Evolutionary conservation across 2,888 invertebrate genomes (phyloP).

Genomic region (Ormyrus pomaceus): DNA sequence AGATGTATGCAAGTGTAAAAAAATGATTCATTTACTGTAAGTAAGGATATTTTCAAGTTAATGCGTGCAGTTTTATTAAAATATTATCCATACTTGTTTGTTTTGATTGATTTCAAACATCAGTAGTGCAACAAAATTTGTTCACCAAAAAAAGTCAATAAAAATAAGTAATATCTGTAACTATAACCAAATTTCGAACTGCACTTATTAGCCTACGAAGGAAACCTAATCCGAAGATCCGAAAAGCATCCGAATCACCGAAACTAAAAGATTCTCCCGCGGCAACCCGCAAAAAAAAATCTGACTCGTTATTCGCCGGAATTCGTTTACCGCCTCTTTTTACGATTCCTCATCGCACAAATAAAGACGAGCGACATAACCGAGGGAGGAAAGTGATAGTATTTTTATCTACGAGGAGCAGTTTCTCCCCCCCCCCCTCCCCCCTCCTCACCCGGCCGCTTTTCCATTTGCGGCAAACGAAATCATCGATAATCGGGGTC

Average conservation of each 20-base stretch:
- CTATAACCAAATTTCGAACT: too few species aligned
- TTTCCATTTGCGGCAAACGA: conserved; percentile 66
- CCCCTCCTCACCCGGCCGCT: conserved; percentile 34
- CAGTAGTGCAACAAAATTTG: too few species aligned
- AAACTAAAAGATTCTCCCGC: background rate
- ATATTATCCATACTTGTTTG: too few species aligned
- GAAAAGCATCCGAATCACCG: conserved; percentile 6
- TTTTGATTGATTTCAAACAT: too few species aligned
- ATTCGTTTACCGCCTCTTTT: conserved; percentile 52
- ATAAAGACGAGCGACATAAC: conserved; percentile 37
- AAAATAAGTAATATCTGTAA: too few species aligned
- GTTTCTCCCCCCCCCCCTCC: background rate
- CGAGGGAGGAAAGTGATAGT: conserved; percentile 50
- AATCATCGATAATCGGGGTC: conserved; percentile 68
- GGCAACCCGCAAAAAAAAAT: conserved; percentile 38
- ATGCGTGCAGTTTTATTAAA: too few species aligned
- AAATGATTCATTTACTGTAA: too few species aligned
- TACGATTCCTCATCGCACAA: conserved; percentile 51
- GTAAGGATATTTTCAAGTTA: too few species aligned
- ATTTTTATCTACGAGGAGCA: conserved; percentile 50
- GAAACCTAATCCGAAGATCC: conserved; percentile 12
- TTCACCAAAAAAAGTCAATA: too few species aligned
- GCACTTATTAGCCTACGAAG: background rate
- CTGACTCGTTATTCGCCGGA: conserved; percentile 48
- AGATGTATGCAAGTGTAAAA: too few species aligned